Conservation (phyloP, 2,797 vertebrate species). For the Bucorvus abyssinicus region DNA sequence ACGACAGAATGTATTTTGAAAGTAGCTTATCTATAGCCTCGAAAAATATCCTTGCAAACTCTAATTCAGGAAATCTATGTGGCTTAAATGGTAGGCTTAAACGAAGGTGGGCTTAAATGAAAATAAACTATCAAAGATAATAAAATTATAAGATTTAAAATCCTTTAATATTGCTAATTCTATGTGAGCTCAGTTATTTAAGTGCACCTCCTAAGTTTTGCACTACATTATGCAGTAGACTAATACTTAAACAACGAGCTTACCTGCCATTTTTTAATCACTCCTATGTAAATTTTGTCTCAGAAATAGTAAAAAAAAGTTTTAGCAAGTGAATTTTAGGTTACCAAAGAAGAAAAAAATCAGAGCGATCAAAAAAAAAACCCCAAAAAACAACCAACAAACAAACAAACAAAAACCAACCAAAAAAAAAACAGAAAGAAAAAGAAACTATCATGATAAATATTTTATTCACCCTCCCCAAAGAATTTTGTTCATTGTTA, state of each 20-base stretch:
- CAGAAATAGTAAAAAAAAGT: not conserved
- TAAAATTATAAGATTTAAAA: not conserved
- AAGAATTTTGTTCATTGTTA: not conserved
- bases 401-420: too few species aligned
- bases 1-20: not conserved
- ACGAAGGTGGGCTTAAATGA: not conserved
- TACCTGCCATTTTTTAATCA: not conserved
- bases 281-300: not conserved
- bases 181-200: not conserved
- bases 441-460: not conserved
- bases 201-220: rapidly evolving
- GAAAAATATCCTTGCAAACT: not conserved
- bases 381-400: too few species aligned
- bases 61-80: not conserved
- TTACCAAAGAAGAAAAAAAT: not conserved
- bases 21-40: not conserved
- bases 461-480: not conserved
- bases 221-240: not conserved
- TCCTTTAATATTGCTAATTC: not conserved
- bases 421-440: not conserved
- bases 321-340: not conserved
- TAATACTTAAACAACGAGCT: not conserved
- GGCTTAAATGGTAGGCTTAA: not conserved
- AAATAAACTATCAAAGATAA: not conserved
- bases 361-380: not conserved